phyloP scores from a whole-genome alignment of 35 echinoderm and acorn worm genomes.

The Apostichopus parvimensis region DNA sequence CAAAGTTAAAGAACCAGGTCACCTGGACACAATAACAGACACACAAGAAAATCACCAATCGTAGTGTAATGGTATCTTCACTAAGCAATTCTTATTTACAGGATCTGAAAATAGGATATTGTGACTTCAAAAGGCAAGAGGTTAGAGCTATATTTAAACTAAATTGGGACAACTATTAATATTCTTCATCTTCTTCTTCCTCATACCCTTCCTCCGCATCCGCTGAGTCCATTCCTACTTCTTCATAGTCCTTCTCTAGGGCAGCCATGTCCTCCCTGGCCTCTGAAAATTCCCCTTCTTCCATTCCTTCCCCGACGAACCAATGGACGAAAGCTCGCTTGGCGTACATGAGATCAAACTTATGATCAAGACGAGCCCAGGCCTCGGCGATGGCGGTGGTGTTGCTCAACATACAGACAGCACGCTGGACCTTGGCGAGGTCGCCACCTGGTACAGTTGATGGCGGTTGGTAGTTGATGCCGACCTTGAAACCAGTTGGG shows the following conservation, averaged over 20 bases:
- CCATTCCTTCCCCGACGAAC: conserved; percentile 84
- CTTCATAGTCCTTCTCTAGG: conserved; percentile 72
- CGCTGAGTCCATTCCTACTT: conserved; percentile 60
- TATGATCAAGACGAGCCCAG: conserved; percentile 85
- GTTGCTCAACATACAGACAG: conserved; percentile 90
- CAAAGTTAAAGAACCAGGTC: too few species aligned
- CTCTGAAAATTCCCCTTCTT: conserved; percentile 75
- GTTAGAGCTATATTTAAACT: not conserved
- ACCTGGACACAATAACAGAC: too few species aligned
- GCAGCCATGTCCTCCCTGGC: conserved; percentile 79
- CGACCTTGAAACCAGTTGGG: conserved; percentile 83
- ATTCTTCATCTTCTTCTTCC: conserved; percentile 22
- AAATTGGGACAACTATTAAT: not conserved
- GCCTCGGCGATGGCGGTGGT: conserved; percentile 86
- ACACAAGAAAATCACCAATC: too few species aligned
- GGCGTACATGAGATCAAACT: conserved; percentile 85
- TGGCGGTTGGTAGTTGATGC: conserved; percentile 84
- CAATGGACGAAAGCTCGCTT: conserved; percentile 87
- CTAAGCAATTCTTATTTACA: too few species aligned
- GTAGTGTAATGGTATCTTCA: too few species aligned
- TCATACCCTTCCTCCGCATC: not conserved
- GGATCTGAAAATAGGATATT: not conserved
- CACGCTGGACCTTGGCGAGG: conserved; percentile 80
- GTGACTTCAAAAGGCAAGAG: not conserved
- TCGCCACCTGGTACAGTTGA: conserved; percentile 79